A percentile compares a stretch with the other conserved stretches of the same genome.
Conservation (phyloP, 2,797 vertebrate species). For the Sciurus carolinensis region DNA sequence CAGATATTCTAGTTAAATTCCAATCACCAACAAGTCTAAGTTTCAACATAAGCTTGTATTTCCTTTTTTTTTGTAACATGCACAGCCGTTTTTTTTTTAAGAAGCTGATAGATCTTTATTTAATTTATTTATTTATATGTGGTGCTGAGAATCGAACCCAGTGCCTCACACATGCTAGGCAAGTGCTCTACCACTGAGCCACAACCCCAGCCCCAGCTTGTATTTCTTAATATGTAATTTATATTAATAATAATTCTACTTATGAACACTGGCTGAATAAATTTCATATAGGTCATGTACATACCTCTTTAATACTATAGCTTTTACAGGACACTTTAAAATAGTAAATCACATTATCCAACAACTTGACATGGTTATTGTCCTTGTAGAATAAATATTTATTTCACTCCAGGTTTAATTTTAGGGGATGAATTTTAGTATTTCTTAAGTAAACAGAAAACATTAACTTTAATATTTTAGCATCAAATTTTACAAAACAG, state of each 20-base stretch:
- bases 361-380: conserved; percentile 83
- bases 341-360: conserved; percentile 87
- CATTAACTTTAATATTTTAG: conserved; percentile 71
- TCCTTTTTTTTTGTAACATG: neutral
- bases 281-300: conserved; percentile 22
- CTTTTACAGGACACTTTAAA: conserved; percentile 87
- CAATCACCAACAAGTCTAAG: conserved; percentile 32
- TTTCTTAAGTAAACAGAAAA: conserved; percentile 77
- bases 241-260: conserved; percentile 51
- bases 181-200: too few species aligned
- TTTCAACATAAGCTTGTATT: conserved; percentile 43
- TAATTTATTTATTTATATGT: too few species aligned
- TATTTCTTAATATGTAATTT: conserved; percentile 63
- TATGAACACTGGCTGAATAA: conserved; percentile 40
- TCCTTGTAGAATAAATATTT: conserved; percentile 87
- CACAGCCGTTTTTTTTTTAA: too few species aligned
- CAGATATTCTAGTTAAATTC: conserved; percentile 81
- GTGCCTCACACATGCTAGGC: too few species aligned
- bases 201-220: neutral
- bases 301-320: conserved; percentile 80
- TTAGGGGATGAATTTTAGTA: conserved; percentile 59
- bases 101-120: too few species aligned
- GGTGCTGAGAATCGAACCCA: too few species aligned
- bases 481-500: conserved; percentile 74
- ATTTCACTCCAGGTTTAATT: conserved; percentile 72